These are phyloP conservation scores for Limnephilus marmoratus DNA, from an alignment of 2,888 invertebrate species.

Conservation along the genomic window DNA sequence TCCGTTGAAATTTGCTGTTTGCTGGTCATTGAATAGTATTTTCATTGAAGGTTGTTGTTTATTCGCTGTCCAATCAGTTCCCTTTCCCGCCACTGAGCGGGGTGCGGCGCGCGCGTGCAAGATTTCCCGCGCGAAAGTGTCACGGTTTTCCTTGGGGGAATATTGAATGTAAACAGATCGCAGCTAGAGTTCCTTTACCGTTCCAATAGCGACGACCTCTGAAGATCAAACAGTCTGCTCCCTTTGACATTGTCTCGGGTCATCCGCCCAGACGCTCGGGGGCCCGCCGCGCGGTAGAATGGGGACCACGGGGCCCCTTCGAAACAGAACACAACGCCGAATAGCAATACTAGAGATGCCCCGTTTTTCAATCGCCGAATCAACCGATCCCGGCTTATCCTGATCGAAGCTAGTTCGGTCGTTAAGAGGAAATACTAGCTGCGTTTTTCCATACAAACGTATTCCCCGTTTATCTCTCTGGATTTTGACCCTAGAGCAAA, in stretches of 20 bases:
- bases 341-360: background rate
- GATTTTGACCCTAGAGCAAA: no score
- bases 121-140: slow-evolving; percentile 15
- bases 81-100: background rate
- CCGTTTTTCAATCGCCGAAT: background rate
- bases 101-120: background rate
- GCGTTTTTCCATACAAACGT: no score
- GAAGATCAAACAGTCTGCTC: slow-evolving; percentile 66
- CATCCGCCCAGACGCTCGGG: slow-evolving; percentile 53
- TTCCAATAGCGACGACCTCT: slow-evolving; percentile 61
- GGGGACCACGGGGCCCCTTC: slow-evolving; percentile 40
- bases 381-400: background rate
- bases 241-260: slow-evolving; percentile 65
- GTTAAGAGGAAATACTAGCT: no score
- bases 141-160: background rate
- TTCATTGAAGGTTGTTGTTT: background rate
- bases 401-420: background rate
- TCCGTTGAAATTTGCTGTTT: no score
- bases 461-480: no score
- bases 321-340: background rate
- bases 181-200: slow-evolving; percentile 45
- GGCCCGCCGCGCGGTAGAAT: slow-evolving; percentile 26
- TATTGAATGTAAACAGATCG: background rate
- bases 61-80: background rate
- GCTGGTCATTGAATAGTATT: no score